Evolutionary conservation across 2,113 vertebrate genomes (phyloP).

Genomic region (Dendrocopos noguchii): DNA sequence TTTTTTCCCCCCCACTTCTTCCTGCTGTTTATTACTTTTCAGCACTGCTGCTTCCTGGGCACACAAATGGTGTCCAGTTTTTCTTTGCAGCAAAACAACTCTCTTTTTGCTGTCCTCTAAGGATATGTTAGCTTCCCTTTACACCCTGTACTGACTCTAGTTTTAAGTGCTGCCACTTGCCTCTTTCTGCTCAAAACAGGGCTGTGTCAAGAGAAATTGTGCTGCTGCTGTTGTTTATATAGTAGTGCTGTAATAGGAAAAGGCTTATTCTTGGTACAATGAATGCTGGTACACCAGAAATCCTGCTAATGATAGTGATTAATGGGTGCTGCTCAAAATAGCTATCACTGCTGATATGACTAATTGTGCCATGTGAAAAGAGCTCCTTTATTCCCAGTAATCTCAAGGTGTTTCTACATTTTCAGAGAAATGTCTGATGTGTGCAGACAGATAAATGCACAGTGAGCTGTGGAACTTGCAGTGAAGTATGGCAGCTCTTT

Average conservation of each 20-base stretch:
- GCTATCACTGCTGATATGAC: slow-evolving; percentile 26
- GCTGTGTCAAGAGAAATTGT: not conserved
- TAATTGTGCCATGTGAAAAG: slow-evolving; percentile 32
- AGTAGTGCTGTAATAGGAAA: slow-evolving; percentile 17
- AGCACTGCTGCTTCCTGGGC: not conserved
- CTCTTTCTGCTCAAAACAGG: not conserved
- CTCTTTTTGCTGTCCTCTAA: not conserved
- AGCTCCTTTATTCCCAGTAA: slow-evolving; percentile 7
- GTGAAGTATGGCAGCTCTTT: not conserved
- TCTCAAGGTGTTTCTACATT: slow-evolving; percentile 28
- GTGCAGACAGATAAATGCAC: not conserved
- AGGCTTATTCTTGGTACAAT: slow-evolving; percentile 44
- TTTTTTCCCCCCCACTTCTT: not conserved
- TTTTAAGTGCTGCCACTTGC: not conserved
- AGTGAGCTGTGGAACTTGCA: not conserved
- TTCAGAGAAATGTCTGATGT: not conserved
- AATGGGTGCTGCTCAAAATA: slow-evolving; percentile 49
- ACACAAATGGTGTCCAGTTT: fast-evolving
- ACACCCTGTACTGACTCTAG: not conserved
- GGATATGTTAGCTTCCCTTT: not conserved
- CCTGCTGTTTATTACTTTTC: not conserved
- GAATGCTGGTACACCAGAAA: slow-evolving; percentile 49
- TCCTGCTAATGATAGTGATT: slow-evolving; percentile 63
- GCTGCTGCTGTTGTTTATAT: slow-evolving; percentile 52
- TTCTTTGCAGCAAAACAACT: not conserved